These are phyloP conservation scores for Ridgeia piscesae DNA, from an alignment of 1,140 invertebrate genomes.

Conservation along the genomic window DNA sequence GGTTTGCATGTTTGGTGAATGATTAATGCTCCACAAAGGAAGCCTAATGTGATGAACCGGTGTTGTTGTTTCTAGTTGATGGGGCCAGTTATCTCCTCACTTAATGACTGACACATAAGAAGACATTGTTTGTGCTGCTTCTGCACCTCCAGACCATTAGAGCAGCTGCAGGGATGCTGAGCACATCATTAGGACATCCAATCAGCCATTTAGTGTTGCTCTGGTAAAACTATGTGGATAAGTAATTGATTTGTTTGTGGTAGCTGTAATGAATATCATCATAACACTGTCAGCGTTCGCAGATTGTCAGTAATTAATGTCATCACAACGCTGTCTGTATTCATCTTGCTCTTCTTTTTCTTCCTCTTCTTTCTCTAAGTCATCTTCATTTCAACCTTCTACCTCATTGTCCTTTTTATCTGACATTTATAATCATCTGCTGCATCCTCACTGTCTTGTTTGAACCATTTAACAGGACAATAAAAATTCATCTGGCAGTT, in stretches of 20 bases:
- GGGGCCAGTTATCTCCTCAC: not conserved
- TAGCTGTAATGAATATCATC: not conserved
- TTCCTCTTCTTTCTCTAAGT: no score
- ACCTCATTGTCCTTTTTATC: no score
- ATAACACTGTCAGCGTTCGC: not conserved
- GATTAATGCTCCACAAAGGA: not conserved
- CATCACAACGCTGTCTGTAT: not conserved
- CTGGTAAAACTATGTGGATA: not conserved
- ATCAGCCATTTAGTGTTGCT: not conserved
- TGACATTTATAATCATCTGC: no score
- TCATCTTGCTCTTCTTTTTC: not conserved
- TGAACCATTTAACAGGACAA: no score
- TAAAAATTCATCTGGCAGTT: no score
- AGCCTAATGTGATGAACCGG: not conserved
- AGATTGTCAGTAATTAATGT: not conserved
- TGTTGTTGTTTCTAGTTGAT: not conserved
- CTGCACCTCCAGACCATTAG: not conserved
- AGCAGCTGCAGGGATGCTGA: not conserved
- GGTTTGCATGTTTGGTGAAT: not conserved
- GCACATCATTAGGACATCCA: not conserved
- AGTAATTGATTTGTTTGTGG: not conserved
- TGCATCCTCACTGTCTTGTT: no score
- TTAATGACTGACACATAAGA: not conserved
- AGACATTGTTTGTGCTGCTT: not conserved
- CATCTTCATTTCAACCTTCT: no score